Percentiles rank a stretch among this genome's conserved stretches.
Evolutionary conservation across 2,888 invertebrate genomes (phyloP).

Genomic region (Drosophila anomalata): DNA sequence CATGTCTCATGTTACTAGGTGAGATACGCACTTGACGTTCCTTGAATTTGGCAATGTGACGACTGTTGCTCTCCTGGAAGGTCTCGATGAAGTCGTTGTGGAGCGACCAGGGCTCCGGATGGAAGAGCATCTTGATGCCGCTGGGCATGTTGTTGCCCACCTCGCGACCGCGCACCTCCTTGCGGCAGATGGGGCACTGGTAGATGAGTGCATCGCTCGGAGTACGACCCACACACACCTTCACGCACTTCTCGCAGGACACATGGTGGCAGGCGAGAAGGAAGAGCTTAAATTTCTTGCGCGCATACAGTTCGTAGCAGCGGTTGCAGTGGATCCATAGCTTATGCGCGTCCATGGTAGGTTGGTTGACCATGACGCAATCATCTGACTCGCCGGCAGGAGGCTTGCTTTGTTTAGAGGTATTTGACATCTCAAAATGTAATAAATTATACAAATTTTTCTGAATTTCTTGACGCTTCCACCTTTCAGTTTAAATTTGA

Average conservation of each 20-base stretch:
- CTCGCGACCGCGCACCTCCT: conserved; percentile 59
- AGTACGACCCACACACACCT: conserved; percentile 38
- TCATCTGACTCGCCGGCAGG: not conserved
- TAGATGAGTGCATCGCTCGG: conserved; percentile 53
- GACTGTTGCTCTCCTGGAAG: conserved; percentile 68
- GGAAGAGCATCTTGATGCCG: conserved; percentile 74
- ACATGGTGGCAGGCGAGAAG: conserved; percentile 79
- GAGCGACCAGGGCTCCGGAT: conserved; percentile 73
- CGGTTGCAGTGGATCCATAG: conserved; percentile 81
- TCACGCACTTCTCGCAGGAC: conserved; percentile 67
- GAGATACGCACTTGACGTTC: conserved; percentile 49
- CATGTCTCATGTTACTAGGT: not conserved
- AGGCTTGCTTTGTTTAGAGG: not conserved
- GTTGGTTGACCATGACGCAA: not conserved
- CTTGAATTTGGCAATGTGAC: conserved; percentile 56
- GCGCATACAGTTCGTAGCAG: conserved; percentile 66
- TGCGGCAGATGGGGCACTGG: conserved; percentile 69
- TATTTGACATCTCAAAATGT: not conserved
- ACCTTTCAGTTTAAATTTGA: not conserved
- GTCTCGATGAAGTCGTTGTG: conserved; percentile 42
- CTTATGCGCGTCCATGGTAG: conserved; percentile 16
- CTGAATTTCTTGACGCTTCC: too few relatives aligned
- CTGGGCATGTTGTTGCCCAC: conserved; percentile 71
- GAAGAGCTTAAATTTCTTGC: conserved; percentile 55
- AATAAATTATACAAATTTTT: too few relatives aligned